A percentile compares a stretch with the other conserved stretches of the same genome.
Evolutionary conservation across 2,113 vertebrate genomes (phyloP).

Genomic region (Microtus ochrogaster): DNA sequence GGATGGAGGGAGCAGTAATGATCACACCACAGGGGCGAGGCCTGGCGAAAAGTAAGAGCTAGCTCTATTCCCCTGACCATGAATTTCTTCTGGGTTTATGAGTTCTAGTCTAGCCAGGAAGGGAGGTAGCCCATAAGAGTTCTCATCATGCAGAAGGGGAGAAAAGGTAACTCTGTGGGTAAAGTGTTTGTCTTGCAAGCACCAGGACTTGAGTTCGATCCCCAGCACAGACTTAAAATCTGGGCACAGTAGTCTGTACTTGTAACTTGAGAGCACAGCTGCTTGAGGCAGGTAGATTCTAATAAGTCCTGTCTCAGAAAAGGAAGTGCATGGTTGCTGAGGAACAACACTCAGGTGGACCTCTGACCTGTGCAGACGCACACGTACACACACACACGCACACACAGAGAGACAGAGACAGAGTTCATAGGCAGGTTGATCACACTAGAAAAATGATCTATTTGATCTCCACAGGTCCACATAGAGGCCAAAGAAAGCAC

Average conservation of each 20-base stretch:
- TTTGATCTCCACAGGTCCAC: not conserved
- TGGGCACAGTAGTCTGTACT: not conserved
- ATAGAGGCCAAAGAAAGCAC: not conserved
- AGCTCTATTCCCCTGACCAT: not conserved
- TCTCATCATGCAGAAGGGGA: not conserved
- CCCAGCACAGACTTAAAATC: not conserved
- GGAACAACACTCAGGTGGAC: not conserved
- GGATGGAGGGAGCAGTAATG: accelerated
- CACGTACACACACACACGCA: not conserved
- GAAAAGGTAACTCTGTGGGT: not conserved
- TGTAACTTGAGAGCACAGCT: not conserved
- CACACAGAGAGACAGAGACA: not conserved
- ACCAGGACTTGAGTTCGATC: not conserved
- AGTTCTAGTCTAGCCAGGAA: not conserved
- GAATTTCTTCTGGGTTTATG: not conserved
- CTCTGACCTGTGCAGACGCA: not conserved
- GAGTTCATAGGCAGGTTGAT: not conserved
- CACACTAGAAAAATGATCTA: not conserved
- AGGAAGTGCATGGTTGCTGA: not conserved
- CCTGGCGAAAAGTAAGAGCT: not conserved
- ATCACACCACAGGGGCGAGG: not conserved
- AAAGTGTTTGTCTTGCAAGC: not conserved
- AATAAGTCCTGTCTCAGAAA: not conserved
- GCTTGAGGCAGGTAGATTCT: not conserved
- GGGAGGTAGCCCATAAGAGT: not conserved